phyloP scores from a whole-genome alignment of 2,888 invertebrate genomes.

The Zygothrica quintamaculata region DNA sequence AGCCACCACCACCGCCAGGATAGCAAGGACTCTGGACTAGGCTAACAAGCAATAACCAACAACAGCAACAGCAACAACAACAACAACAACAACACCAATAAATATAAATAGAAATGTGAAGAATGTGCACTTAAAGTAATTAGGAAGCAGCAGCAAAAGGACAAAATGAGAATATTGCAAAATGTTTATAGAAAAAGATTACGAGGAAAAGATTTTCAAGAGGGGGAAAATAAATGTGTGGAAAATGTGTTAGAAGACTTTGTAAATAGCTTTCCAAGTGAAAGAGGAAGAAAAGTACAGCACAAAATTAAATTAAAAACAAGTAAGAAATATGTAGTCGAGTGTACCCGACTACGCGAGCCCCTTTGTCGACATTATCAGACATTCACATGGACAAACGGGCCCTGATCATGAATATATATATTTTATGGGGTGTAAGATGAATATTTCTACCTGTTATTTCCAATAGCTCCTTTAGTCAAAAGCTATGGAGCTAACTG shows the following conservation, averaged over 20 bases:
- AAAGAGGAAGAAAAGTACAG: background rate
- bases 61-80: background rate
- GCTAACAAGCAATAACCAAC: background rate
- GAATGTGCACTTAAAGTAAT: slow-evolving; percentile 73
- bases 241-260: slow-evolving; percentile 15
- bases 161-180: slow-evolving; percentile 23
- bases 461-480: too few relatives aligned
- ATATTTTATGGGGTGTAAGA: too few relatives aligned
- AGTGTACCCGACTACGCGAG: too few relatives aligned
- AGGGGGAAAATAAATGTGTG: slow-evolving; percentile 7
- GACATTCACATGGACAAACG: too few relatives aligned
- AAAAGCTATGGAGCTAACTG: too few relatives aligned
- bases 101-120: slow-evolving; percentile 18
- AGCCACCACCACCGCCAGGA: too few relatives aligned
- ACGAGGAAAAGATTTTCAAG: background rate
- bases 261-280: slow-evolving; percentile 12
- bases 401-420: too few relatives aligned
- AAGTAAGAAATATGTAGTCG: too few relatives aligned
- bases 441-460: too few relatives aligned
- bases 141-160: slow-evolving; percentile 44
- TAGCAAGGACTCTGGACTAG: background rate
- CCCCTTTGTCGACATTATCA: too few relatives aligned
- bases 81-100: background rate
- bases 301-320: background rate
- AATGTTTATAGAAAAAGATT: slow-evolving; percentile 7